Evolutionary conservation across 2,888 invertebrate genomes (phyloP).

Genomic region (Parasteatoda lunata): DNA sequence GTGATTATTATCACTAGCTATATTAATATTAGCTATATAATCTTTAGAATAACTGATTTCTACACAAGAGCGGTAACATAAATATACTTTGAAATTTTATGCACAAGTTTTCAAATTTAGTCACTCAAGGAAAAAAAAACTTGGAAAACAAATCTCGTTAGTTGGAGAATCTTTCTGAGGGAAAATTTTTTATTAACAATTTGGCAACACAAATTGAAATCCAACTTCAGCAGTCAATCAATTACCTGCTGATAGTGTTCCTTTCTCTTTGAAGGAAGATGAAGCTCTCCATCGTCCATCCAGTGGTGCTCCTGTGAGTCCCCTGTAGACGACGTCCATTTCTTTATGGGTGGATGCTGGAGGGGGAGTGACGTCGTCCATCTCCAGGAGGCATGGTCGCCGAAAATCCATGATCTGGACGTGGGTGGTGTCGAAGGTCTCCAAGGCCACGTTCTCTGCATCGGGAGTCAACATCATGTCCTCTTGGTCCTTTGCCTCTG

Average conservation of each 20-base stretch:
- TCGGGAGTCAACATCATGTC: constrained; percentile 60
- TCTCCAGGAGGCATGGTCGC: constrained; percentile 39
- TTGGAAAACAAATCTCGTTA: too few relatives aligned
- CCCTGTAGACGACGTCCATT: constrained; percentile 15
- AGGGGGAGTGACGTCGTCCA: constrained; percentile 18
- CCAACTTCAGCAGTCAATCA: too few relatives aligned
- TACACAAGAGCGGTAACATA: too few relatives aligned
- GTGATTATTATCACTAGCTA: too few relatives aligned
- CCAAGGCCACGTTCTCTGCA: constrained; percentile 49
- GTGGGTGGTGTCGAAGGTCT: constrained; percentile 55
- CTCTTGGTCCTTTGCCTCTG: constrained; percentile 51
- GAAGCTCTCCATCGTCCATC: constrained; percentile 58
- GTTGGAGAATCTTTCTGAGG: too few relatives aligned
- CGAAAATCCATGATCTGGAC: constrained; percentile 37
- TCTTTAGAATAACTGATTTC: too few relatives aligned
- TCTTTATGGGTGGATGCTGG: constrained; percentile 10
- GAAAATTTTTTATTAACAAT: too few relatives aligned
- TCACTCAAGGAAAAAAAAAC: too few relatives aligned
- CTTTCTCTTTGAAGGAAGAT: constrained; percentile 59
- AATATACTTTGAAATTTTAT: too few relatives aligned
- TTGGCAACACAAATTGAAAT: too few relatives aligned
- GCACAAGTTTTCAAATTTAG: too few relatives aligned
- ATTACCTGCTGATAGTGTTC: constrained; percentile 58
- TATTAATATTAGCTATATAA: too few relatives aligned
- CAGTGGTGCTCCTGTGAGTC: constrained; percentile 22